phyloP scores from a whole-genome alignment of 2,113 vertebrate species.

The Toxotes jaculatrix region DNA sequence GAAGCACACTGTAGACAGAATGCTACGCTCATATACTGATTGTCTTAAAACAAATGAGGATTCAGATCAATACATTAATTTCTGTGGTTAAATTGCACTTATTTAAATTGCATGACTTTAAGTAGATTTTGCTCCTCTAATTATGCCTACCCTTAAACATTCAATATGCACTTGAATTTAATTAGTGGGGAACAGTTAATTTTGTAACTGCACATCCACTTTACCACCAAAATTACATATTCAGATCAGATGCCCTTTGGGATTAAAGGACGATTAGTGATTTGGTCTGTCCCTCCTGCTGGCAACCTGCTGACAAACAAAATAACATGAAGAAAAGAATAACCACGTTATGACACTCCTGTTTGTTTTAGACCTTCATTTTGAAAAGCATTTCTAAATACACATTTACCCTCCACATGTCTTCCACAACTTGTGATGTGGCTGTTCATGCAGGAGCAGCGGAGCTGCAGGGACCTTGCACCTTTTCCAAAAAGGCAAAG shows the following conservation, averaged over 20 bases:
- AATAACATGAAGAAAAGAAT: constrained; percentile 5
- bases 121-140: constrained; percentile 70
- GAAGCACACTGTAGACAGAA: not conserved
- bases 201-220: constrained; percentile 60
- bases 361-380: not conserved
- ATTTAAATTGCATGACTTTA: constrained; percentile 74
- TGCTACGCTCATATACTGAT: constrained; percentile 35
- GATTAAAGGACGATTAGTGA: constrained; percentile 36
- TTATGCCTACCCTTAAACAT: constrained; percentile 66
- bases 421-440: not conserved
- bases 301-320: constrained; percentile 39
- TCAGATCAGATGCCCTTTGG: constrained; percentile 39
- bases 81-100: constrained; percentile 69
- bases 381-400: constrained; percentile 1
- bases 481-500: constrained; percentile 2
- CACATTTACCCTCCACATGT: not conserved
- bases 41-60: constrained; percentile 60
- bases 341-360: not conserved
- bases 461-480: not conserved
- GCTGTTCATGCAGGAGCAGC: not conserved
- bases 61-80: constrained; percentile 75
- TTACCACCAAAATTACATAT: constrained; percentile 60
- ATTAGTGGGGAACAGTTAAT: constrained; percentile 67
- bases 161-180: constrained; percentile 71
- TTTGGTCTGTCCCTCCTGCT: constrained; percentile 40